Evolutionary conservation across 1,140 invertebrate genomes (phyloP).

Genomic region (Heliothis virescens): DNA sequence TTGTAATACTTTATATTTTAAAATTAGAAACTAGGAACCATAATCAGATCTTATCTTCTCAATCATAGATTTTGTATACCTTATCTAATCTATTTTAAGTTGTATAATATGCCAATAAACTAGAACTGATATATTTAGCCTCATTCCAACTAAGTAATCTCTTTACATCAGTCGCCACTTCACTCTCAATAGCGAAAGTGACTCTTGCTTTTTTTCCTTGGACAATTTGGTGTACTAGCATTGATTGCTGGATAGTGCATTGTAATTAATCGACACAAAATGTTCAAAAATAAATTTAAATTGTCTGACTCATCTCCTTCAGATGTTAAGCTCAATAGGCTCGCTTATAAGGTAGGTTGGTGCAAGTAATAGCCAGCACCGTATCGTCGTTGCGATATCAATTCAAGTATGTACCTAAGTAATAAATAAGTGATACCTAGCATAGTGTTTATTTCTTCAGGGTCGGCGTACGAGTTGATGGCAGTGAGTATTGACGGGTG

Average conservation of each 20-base stretch:
- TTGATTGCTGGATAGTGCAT: no score
- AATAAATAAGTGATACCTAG: background rate
- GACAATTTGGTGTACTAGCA: no score
- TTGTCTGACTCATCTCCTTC: no score
- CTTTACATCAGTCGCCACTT: background rate
- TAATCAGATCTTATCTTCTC: conserved; percentile 14
- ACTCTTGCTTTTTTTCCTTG: background rate
- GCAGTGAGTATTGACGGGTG: conserved; percentile 73
- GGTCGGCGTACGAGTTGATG: conserved; percentile 69
- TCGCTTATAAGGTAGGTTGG: no score
- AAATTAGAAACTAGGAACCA: conserved; percentile 25
- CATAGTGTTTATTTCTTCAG: conserved; percentile 52
- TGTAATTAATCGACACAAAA: no score
- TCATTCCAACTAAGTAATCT: background rate
- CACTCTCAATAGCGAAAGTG: background rate
- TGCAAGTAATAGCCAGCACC: background rate
- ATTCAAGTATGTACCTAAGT: no score
- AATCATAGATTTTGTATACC: conserved; percentile 13
- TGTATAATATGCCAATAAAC: background rate
- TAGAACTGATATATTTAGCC: background rate
- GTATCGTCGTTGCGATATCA: background rate
- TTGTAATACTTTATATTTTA: background rate
- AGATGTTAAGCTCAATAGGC: no score
- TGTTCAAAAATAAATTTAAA: no score
- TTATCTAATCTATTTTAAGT: conserved; percentile 12